Evolutionary conservation across 2,113 vertebrate genomes (phyloP), one percentile per base, ranked within the genome.

Genomic region (Spea bombifrons): DNA sequence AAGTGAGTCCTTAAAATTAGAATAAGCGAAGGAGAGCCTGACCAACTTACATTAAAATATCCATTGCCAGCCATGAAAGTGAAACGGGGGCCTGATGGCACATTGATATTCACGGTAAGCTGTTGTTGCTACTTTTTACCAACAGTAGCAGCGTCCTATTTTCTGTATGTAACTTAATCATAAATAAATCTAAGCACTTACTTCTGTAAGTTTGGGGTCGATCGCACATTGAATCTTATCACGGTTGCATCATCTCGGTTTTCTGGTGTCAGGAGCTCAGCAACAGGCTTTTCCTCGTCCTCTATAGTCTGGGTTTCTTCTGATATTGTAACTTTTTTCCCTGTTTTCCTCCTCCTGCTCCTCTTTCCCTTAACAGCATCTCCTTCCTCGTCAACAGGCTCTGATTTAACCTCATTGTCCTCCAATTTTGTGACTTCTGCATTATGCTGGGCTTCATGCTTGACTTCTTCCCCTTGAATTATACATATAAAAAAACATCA

Each of bases 201-300:
- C 96, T 94, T 94, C 80, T 95, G 92, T 49, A 95, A 86, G 81
- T 87, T 88, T 0, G 94, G 93, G 0, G 94, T 95, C 0, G 90
- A 91, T 81, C 89, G 92, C n/a, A 94, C 86, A 49, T 89, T 95
- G 83, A 90, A 93, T 81, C 86, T 95, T 49, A 94, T 86, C 5
- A 94, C 72, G 2, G 88, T 94, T 0, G 83, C 78, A 4, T 80
- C 81, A 43, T 80, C 82, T 75, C 87, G 83, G 66, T 89, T 86
- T 64, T 82, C 82, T 3, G 86, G 87, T 0, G 85, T 87, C 78
- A 85, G 84, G 61, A 73, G 9, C 44, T 52, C 47, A 74, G 9
- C 30, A 8, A 9, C 3, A 75, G 0, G 12, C 9, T 87, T 59
- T 59, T 59, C 82, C 82, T 88, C 82, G 3, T 78, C 50, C 17